These are phyloP conservation scores for Oncorhynchus clarkii DNA, from an alignment of 2,113 vertebrate genomes.

Conservation along the genomic window DNA sequence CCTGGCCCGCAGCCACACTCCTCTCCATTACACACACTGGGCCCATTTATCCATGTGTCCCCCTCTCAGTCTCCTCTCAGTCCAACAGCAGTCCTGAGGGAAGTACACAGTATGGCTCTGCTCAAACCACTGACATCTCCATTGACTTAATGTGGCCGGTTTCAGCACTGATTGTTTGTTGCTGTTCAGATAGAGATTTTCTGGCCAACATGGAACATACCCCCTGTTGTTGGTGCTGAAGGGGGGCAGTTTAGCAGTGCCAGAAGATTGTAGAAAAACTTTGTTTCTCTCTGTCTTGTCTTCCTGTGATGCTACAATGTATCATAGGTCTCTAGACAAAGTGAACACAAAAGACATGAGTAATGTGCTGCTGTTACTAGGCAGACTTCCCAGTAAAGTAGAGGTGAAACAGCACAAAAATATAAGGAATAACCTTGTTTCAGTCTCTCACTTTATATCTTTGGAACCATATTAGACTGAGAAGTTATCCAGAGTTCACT, in stretches of 20 bases:
- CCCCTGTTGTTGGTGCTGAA: background rate
- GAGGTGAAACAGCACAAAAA: background rate
- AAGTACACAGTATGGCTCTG: slow-evolving; percentile 61
- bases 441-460: background rate
- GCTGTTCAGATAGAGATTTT: slow-evolving; percentile 39
- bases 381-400: background rate
- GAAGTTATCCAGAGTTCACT: background rate
- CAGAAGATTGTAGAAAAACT: background rate
- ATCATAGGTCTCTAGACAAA: no score
- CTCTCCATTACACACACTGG: slow-evolving; percentile 72
- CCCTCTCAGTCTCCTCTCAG: slow-evolving; percentile 35
- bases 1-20: slow-evolving; percentile 68
- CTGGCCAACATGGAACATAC: slow-evolving; percentile 7
- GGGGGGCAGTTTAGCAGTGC: background rate
- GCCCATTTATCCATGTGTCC: slow-evolving; percentile 61
- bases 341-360: no score
- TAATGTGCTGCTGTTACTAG: background rate
- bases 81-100: slow-evolving; percentile 50
- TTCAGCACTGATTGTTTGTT: slow-evolving; percentile 52
- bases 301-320: no score
- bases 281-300: background rate
- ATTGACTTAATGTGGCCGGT: slow-evolving; percentile 61
- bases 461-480: background rate
- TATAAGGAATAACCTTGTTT: no score
- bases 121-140: slow-evolving; percentile 59